Evolutionary conservation across 2,113 vertebrate genomes (phyloP), one percentile per base, ranked within the genome.

Genomic region (Nyctereutes procyonoides): DNA sequence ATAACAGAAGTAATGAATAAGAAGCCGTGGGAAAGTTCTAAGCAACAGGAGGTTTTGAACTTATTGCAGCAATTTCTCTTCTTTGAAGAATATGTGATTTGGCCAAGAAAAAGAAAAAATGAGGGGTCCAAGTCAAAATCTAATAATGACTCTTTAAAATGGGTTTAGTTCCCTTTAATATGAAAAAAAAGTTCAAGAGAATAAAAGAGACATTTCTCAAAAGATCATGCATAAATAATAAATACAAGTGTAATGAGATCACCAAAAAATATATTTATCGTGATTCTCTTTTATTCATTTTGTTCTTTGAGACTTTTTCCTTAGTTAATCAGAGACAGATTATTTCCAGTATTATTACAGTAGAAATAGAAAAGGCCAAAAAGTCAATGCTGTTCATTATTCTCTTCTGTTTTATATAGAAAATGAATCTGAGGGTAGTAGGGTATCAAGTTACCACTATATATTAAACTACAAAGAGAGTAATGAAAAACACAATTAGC

Each of bases 201-300:
- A 30, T 83, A 60, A 87, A 69, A 93, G 32, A 65, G 24, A 65
- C 15, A 96, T 11, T 89, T 89, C n/a, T 81, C 53, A 86, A 92
- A 88, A 79, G 53, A 83, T 73, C 65, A 92, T 82, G 2, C 22
- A 48, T 83, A 95, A 73, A 35, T 92, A 92, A 96, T 80, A 79
- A 80, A 51, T 88, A 88, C 80, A 67, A 56, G 48, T 77, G 2
- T 92, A 92, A 86, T 90, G 80, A 95, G n/a, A 62, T 90, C 90
- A 87, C 19, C 17, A 97, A 38, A 82, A 79, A 90, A 79, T 43
- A 74, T 11, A 90, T 17, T 86, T 86, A 67, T 26, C 85, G 13
- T 92, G 67, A 86, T 92, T 92, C 69, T 88, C 13, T 62, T 82
- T 94, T 79, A 67, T 90, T 73, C 11, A n/a, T 83, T 96, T 93